Evolutionary conservation across 1,140 invertebrate genomes (phyloP).

Genomic region (Drosophila erecta): DNA sequence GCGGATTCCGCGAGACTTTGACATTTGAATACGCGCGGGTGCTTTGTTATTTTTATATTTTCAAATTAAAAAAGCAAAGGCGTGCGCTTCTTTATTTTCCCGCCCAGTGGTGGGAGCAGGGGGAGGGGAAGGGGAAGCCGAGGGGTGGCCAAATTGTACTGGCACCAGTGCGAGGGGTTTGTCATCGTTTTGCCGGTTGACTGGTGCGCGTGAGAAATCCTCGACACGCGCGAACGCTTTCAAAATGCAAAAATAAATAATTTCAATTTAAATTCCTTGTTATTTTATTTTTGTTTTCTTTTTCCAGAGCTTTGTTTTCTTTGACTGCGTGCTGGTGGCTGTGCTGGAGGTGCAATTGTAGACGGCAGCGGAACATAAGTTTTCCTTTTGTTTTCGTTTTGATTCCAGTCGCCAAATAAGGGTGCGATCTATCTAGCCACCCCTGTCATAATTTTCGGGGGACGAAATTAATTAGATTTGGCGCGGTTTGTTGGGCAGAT

Average conservation of each 20-base stretch:
- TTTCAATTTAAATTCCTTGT: conserved; percentile 80
- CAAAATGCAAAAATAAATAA: conserved; percentile 83
- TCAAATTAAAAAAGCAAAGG: conserved; percentile 78
- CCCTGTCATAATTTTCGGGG: conserved; percentile 26
- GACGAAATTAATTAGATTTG: conserved; percentile 42
- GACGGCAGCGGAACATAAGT: conserved; percentile 66
- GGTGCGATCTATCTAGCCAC: not conserved
- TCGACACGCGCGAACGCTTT: conserved; percentile 79
- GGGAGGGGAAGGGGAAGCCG: not conserved
- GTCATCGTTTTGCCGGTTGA: conserved; percentile 31
- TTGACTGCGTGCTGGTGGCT: conserved; percentile 1
- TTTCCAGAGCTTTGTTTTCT: conserved; percentile 28
- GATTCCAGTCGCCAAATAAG: conserved; percentile 29
- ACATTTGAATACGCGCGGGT: conserved; percentile 65
- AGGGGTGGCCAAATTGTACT: conserved; percentile 28
- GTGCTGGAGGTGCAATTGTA: conserved; percentile 47
- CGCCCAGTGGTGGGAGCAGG: conserved; percentile 10
- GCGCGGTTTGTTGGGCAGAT: no score
- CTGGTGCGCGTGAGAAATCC: conserved; percentile 72
- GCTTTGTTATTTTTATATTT: conserved; percentile 81
- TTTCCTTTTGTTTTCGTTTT: conserved; percentile 61
- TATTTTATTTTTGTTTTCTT: conserved; percentile 58
- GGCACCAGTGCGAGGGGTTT: conserved; percentile 20
- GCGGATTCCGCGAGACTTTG: conserved; percentile 50
- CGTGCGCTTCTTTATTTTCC: conserved; percentile 45